Conservation (phyloP, 2,797 vertebrate genomes). For the Mionectes olivaceus region DNA sequence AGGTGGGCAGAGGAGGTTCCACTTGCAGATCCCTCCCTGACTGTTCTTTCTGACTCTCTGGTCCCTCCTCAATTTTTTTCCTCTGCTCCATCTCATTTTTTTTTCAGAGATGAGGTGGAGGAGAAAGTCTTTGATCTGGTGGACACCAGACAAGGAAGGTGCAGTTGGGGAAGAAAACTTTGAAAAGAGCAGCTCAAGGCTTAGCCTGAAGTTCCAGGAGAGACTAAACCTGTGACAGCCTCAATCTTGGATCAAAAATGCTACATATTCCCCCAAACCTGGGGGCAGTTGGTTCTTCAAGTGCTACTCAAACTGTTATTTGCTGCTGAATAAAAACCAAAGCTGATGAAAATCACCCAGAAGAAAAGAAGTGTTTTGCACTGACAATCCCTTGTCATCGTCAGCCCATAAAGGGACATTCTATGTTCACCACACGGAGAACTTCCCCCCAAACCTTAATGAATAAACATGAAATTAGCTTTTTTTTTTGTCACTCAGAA, state of each 20-base stretch:
- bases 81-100: background rate
- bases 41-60: background rate
- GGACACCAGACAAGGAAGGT: background rate
- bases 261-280: background rate
- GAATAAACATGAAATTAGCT: background rate
- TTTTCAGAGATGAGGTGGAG: background rate
- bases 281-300: background rate
- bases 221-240: background rate
- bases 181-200: background rate
- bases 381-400: background rate
- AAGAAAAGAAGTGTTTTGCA: background rate
- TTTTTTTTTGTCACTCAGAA: background rate
- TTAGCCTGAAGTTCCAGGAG: background rate
- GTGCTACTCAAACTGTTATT: background rate
- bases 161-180: background rate
- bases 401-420: slow-evolving; percentile 10
- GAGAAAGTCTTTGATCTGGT: background rate
- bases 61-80: background rate
- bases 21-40: background rate
- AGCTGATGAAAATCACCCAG: background rate
- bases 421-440: background rate
- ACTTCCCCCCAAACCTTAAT: background rate
- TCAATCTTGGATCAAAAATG: background rate
- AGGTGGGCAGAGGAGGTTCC: background rate
- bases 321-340: background rate